phyloP scores from a whole-genome alignment of 1,140 invertebrate genomes.

The Drosophila pachea region DNA sequence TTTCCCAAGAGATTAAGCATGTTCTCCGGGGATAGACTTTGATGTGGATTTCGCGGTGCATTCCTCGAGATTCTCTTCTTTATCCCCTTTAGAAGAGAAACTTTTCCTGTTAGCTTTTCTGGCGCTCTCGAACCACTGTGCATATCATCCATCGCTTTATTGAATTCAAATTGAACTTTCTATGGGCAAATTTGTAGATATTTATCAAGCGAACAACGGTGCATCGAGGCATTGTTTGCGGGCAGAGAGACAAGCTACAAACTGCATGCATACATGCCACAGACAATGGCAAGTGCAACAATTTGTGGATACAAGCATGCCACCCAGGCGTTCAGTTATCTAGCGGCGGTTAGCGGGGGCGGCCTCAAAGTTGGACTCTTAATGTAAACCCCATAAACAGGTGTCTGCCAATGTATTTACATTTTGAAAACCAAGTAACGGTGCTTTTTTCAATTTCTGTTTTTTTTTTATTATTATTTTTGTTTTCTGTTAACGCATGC shows the following conservation, averaged over 20 bases:
- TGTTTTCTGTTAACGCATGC: conserved; percentile 48
- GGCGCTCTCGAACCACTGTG: conserved; percentile 18
- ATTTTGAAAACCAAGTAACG: conserved; percentile 62
- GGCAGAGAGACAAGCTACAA: conserved; percentile 50
- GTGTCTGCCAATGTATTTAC: conserved; percentile 46
- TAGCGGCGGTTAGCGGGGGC: background rate
- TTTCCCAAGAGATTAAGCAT: too few relatives aligned
- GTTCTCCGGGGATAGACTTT: too few relatives aligned
- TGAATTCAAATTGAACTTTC: conserved; percentile 64
- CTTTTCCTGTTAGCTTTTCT: background rate
- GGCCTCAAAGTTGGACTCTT: background rate
- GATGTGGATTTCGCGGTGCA: too few relatives aligned
- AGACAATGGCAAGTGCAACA: conserved; percentile 65
- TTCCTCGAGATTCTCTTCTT: too few relatives aligned
- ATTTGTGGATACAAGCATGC: conserved; percentile 58
- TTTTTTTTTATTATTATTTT: background rate
- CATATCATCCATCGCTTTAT: conserved; percentile 35
- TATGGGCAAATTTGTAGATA: conserved; percentile 70
- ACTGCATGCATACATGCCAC: conserved; percentile 37
- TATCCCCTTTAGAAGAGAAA: too few relatives aligned
- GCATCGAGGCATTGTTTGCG: conserved; percentile 49
- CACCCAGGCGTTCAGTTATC: conserved; percentile 50
- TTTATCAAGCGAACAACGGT: conserved; percentile 48
- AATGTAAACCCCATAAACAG: conserved; percentile 42
- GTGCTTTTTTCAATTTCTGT: conserved; percentile 16